phyloP scores from a whole-genome alignment of 2,113 vertebrate species.

The Mustelus asterias region DNA sequence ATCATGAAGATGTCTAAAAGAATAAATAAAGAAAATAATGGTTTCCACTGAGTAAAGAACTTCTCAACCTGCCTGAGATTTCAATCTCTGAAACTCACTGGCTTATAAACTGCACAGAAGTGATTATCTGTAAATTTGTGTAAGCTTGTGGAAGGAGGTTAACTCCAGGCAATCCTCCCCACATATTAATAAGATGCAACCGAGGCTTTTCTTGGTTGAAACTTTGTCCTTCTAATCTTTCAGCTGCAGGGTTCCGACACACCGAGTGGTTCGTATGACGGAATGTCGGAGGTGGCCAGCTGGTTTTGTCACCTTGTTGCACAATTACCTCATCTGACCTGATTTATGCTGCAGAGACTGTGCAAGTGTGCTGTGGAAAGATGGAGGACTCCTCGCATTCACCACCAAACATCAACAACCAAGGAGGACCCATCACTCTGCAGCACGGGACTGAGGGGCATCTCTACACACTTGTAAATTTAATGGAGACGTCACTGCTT shows the following conservation, averaged over 20 bases:
- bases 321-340: neutral
- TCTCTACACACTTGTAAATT: neutral
- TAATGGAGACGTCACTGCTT: neutral
- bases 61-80: neutral
- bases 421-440: neutral
- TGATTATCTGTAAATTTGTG: neutral
- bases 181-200: neutral
- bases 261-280: slow-evolving; percentile 73
- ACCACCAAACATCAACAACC: neutral
- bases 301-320: neutral
- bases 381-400: neutral
- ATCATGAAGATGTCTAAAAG: too few species aligned
- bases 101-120: neutral
- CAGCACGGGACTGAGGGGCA: neutral
- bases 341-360: neutral
- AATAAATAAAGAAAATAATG: too few species aligned
- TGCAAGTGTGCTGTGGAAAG: neutral
- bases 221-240: slow-evolving; percentile 37
- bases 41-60: too few species aligned
- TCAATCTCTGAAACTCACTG: neutral
- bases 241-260: slow-evolving; percentile 74
- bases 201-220: neutral
- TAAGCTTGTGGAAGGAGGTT: neutral
- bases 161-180: neutral
- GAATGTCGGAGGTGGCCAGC: neutral